These are phyloP conservation scores for Boulengeromyrus knoepffleri DNA, from an alignment of 2,113 vertebrate species.

Conservation along the genomic window DNA sequence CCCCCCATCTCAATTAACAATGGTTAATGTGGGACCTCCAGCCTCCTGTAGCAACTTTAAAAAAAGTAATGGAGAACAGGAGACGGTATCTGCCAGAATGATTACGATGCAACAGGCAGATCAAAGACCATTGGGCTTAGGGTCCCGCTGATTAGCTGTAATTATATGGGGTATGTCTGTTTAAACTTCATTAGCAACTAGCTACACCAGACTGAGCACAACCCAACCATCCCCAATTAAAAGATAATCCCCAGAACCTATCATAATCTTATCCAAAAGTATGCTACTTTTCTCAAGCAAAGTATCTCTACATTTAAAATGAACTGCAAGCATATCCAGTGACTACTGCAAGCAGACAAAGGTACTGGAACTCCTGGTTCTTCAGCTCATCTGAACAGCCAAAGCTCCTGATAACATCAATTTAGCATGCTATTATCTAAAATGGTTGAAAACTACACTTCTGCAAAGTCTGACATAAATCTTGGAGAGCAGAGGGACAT, in stretches of 20 bases:
- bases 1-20: slow-evolving; percentile 77
- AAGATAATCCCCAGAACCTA: slow-evolving; percentile 95
- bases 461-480: slow-evolving; percentile 99
- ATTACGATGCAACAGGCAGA: slow-evolving; percentile 84
- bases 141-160: slow-evolving; percentile 89
- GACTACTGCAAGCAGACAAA: slow-evolving; percentile 49
- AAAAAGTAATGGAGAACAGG: slow-evolving; percentile 73
- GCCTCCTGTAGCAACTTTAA: slow-evolving; percentile 68
- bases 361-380: slow-evolving; percentile 45
- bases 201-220: slow-evolving; percentile 93
- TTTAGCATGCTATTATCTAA: slow-evolving; percentile 99
- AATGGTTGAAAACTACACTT: slow-evolving; percentile 98
- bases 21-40: slow-evolving; percentile 70
- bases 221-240: slow-evolving; percentile 99
- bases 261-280: slow-evolving; percentile 92
- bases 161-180: slow-evolving; percentile 99
- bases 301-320: slow-evolving; percentile 63
- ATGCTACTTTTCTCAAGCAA: slow-evolving; percentile 63
- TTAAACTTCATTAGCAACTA: slow-evolving; percentile 99
- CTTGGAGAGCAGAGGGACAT: slow-evolving; percentile 98
- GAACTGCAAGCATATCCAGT: slow-evolving; percentile 67
- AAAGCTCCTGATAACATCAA: slow-evolving; percentile 89
- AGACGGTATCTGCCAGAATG: slow-evolving; percentile 89
- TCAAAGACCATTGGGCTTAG: slow-evolving; percentile 94
- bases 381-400: slow-evolving; percentile 61